Evolutionary conservation across 2,113 vertebrate species (phyloP), one percentile per base, ranked within the genome.

Genomic region (Motacilla alba): DNA sequence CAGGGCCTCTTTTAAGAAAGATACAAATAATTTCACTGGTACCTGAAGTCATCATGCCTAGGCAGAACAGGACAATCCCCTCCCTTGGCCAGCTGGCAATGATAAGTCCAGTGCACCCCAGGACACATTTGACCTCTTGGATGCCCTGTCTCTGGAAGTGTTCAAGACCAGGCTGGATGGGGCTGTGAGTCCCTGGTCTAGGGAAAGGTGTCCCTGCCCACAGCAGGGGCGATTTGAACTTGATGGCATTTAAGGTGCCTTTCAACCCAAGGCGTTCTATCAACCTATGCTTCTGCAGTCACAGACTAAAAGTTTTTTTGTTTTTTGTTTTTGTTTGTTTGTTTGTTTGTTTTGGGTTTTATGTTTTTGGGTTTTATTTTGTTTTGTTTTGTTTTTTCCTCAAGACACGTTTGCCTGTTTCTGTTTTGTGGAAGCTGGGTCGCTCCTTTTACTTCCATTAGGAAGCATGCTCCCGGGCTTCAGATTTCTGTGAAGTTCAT

Each of bases 311-410:
- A 76, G 4, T 16, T 41, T 39, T 66, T 30, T 49, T 21, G 17
- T 44, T 19, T 46, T 47, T 47, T 21, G 12, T 39, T 21, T 13
- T 37, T 37, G 8, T 10, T 49, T 15, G 12, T 10, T 49, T 15
- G 12, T 8, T 37, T 35, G 35, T 7, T 49, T 16, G 35, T 10
- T 41, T 12, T 15, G 35, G 35, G 7, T 35, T 35, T 35, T 35
- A 35, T 35, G 35, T 39, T 66, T 30, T 49, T 21, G 17, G 8
- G 35, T 35, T 35, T 44, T 44, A 4, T 46, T 47, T 47, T 21
- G 12, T 15, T 3, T 30, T 39, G 12, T 10, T 37, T 49, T 16
- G 35, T 10, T 41, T 12, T 15, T 2, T 0, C 0, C 14, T 35
- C 24, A 53, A 44, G 31, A 14, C 39, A 33, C 5, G 5, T 23